A percentile compares a stretch with the other conserved stretches of the same genome.
phyloP scores from a whole-genome alignment of 2,888 invertebrate genomes.

The Alsophila aescularia region DNA sequence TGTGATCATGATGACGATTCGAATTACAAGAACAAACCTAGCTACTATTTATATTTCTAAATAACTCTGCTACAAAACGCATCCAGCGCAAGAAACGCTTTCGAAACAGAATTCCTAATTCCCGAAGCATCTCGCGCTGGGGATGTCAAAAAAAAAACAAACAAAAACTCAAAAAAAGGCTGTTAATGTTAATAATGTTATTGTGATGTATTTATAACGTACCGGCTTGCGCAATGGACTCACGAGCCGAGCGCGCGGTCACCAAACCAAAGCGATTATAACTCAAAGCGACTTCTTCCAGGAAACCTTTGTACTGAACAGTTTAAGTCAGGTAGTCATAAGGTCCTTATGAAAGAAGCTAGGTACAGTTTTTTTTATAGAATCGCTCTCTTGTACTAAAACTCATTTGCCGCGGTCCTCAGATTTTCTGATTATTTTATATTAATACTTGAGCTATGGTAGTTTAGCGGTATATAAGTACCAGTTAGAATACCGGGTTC shows the following conservation, averaged over 20 bases:
- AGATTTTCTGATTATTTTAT: no score
- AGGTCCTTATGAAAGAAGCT: no score
- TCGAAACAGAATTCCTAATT: slow-evolving; percentile 13
- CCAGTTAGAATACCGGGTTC: no score
- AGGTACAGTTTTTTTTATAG: no score
- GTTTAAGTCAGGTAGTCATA: not conserved
- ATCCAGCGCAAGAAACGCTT: slow-evolving; percentile 24
- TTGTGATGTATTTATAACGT: slow-evolving; percentile 73
- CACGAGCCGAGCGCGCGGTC: slow-evolving; percentile 34
- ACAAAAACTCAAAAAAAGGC: slow-evolving; percentile 74
- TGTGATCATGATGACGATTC: no score
- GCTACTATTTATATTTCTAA: not conserved
- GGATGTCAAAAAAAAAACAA: slow-evolving; percentile 47
- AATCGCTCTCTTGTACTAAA: no score
- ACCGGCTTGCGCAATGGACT: slow-evolving; percentile 71
- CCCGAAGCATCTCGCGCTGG: slow-evolving; percentile 41
- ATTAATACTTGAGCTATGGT: no score
- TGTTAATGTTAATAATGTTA: slow-evolving; percentile 63
- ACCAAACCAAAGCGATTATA: slow-evolving; percentile 4
- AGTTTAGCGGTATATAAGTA: no score
- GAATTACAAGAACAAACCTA: no score
- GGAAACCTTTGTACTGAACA: not conserved
- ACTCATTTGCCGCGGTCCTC: no score
- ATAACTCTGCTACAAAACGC: slow-evolving; percentile 9
- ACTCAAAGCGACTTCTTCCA: not conserved